Base-by-base conservation (phyloP, 2,888 invertebrate species). In the Caenorhabditis plicata region DNA sequence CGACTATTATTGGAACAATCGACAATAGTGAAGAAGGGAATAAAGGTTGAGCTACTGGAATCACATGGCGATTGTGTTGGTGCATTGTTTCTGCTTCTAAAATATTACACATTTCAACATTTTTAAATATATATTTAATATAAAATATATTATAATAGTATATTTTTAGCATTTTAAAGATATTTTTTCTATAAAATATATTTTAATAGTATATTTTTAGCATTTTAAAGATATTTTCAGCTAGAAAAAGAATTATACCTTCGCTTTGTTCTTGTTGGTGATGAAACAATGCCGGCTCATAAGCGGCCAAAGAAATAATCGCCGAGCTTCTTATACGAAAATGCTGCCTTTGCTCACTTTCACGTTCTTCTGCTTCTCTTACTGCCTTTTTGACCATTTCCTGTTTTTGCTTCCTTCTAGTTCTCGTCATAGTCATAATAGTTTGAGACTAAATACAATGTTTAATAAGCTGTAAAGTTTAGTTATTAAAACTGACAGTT, bases 321-420 rank as follows among this genome's bases (percentile, higher is more conserved):
- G 95, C 92, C 74, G 96, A 93, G 1, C 93, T 91, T 3, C 94
- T 93, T 64, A 98, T 90, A 7, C 55, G 42, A 49, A 64, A 68
- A 44, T 61, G 48, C 35, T 68, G 70, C 11, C 72, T 38, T 40
- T 72, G 70, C 43, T 76, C 79, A 43, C 71, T 73, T 38, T 80
- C 75, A 79, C 94, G 91, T 80, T 95, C 95, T 79, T 95, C 94
- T 72, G 95, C 91, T 33, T 92, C 92, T 80, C 93, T 90, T 17
- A 98, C 84, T 1, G 96, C 98, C 82, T 89, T 88, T 77, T 93
- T 90, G 52, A 99, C 92, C 56, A 96, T 88, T 83, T 99, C 98
- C 19, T 96, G 95, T 83, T 98, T 95, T 82, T 98, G 96, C 82
- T 98, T 99, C 81, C 98, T 92, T 19, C 98, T 87, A 0, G 96